Evolutionary conservation across 2,113 vertebrate species (phyloP).

Genomic region (Cyprinodon tularosa): DNA sequence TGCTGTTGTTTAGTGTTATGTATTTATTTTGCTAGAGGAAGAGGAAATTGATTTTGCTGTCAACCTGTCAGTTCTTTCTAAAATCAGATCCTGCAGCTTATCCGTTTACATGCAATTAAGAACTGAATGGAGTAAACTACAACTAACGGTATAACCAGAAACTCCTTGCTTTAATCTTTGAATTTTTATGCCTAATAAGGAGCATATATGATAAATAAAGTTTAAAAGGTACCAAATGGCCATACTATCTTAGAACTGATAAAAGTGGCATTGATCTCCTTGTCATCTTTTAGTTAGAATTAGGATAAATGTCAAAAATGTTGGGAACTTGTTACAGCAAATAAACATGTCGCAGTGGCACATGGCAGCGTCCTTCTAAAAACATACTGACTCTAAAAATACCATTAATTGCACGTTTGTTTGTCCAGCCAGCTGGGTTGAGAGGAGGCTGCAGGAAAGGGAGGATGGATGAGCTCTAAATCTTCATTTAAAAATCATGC

Average conservation of each 20-base stretch:
- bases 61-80: not conserved
- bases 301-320: not conserved
- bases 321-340: not conserved
- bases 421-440: conserved; percentile 19
- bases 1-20: not conserved
- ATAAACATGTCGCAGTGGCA: not conserved
- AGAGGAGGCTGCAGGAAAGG: not conserved
- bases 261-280: not conserved
- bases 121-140: not conserved
- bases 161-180: not conserved
- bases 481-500: conserved; percentile 33
- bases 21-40: not conserved
- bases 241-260: not conserved
- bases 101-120: not conserved
- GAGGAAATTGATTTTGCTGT: not conserved
- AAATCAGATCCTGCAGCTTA: not conserved
- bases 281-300: not conserved
- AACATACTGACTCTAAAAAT: not conserved
- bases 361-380: not conserved
- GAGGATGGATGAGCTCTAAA: conserved; percentile 5
- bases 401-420: conserved; percentile 35
- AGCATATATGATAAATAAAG: not conserved
- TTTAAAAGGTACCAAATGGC: not conserved
- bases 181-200: not conserved
- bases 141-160: not conserved